Evolutionary conservation across 2,113 vertebrate genomes (phyloP).

Genomic region (Cebidichthys violaceus): DNA sequence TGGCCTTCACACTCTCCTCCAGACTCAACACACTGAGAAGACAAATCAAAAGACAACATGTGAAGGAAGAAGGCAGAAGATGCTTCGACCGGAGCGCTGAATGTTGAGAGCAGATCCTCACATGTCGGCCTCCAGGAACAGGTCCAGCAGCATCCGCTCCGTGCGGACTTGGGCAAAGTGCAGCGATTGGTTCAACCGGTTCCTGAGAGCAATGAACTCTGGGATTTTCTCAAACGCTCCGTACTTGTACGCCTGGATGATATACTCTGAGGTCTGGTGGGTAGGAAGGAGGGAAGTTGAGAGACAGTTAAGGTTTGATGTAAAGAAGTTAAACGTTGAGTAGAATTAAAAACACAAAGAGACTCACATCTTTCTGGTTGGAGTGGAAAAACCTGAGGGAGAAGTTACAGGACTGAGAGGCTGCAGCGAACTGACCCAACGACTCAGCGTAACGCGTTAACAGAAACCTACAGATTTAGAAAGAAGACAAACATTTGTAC

Average conservation of each 20-base stretch:
- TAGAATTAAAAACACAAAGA: neutral
- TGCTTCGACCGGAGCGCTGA: fast-evolving
- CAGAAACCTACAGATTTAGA: slow-evolving; percentile 86
- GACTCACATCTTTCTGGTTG: slow-evolving; percentile 99
- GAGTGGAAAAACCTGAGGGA: slow-evolving; percentile 99
- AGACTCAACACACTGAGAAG: slow-evolving; percentile 88
- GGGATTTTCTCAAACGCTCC: slow-evolving; percentile 99
- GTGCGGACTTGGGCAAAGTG: slow-evolving; percentile 98
- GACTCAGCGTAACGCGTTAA: slow-evolving; percentile 94
- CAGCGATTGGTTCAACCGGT: slow-evolving; percentile 95
- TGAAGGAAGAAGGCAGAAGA: neutral
- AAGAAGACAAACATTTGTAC: neutral
- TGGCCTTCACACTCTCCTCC: slow-evolving; percentile 96
- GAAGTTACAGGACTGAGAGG: slow-evolving; percentile 97
- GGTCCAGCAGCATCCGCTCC: slow-evolving; percentile 95
- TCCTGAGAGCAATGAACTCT: slow-evolving; percentile 98
- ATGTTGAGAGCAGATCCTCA: slow-evolving; percentile 76
- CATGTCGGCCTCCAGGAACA: slow-evolving; percentile 97
- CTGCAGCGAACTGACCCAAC: slow-evolving; percentile 95
- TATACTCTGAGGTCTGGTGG: slow-evolving; percentile 98
- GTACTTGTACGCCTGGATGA: slow-evolving; percentile 99
- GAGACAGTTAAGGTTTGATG: neutral
- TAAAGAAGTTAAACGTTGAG: neutral
- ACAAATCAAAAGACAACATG: neutral
- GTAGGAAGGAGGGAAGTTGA: slow-evolving; percentile 7